These are phyloP conservation scores for Temnothorax nylanderi DNA, from an alignment of 1,140 invertebrate species.

Conservation along the genomic window DNA sequence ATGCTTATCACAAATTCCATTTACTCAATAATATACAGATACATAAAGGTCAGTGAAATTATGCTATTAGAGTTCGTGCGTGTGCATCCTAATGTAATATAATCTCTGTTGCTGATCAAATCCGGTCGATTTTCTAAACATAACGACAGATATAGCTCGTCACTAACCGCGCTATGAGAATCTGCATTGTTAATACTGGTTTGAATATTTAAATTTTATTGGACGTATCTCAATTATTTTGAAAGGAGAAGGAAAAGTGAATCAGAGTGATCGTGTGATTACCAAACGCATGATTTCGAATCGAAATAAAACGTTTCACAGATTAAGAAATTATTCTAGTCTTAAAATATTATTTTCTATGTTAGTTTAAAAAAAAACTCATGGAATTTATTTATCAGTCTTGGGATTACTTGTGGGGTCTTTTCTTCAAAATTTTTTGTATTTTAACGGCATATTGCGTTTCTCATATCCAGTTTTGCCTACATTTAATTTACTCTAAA, in stretches of 20 bases:
- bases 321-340: not conserved
- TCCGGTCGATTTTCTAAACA: slow-evolving; percentile 49
- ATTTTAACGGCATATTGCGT: not conserved
- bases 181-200: not conserved
- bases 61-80: not conserved
- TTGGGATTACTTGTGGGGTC: not conserved
- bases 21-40: not conserved
- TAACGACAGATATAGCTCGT: not conserved
- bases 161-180: not conserved
- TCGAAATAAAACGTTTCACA: not conserved
- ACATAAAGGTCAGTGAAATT: slow-evolving; percentile 14
- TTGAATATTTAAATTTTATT: slow-evolving; percentile 15
- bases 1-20: slow-evolving; percentile 14
- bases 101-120: slow-evolving; percentile 37
- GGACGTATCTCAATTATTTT: not conserved
- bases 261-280: not conserved
- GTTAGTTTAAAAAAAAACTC: not conserved
- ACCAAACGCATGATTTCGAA: not conserved
- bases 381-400: not conserved
- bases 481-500: slow-evolving; percentile 21
- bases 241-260: not conserved
- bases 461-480: not conserved
- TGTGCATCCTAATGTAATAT: slow-evolving; percentile 12
- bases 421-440: not conserved
- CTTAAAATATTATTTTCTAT: not conserved